phyloP scores from a whole-genome alignment of 53 echinoderm and acorn worm genomes.

The Zoroaster sp. region DNA sequence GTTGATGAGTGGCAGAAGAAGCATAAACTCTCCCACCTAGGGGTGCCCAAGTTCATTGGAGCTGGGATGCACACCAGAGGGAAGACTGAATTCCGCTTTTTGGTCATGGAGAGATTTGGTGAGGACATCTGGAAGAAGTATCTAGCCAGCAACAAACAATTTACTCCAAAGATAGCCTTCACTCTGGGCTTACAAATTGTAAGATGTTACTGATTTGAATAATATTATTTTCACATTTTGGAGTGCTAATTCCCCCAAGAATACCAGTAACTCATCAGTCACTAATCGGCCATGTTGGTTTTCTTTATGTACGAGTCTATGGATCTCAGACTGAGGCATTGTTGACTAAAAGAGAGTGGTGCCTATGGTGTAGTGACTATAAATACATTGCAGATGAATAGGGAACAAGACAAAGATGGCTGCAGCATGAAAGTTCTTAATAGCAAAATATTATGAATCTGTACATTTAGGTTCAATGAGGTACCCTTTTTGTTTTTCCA shows the following conservation, averaged over 20 bases:
- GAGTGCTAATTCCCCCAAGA: background rate
- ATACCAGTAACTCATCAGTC: no score
- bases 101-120: slow-evolving; percentile 92
- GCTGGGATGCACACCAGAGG: slow-evolving; percentile 68
- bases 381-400: no score
- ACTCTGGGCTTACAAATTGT: slow-evolving; percentile 89
- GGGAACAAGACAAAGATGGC: no score
- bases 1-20: slow-evolving; percentile 75
- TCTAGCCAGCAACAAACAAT: slow-evolving; percentile 58
- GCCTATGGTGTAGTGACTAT: no score
- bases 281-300: no score
- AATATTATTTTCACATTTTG: background rate
- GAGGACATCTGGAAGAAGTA: slow-evolving; percentile 89
- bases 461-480: no score
- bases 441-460: no score
- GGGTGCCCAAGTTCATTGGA: slow-evolving; percentile 80
- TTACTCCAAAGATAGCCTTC: slow-evolving; percentile 69
- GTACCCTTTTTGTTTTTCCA: no score
- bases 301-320: no score
- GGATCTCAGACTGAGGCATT: no score
- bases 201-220: slow-evolving; percentile 43
- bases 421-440: no score
- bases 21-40: slow-evolving; percentile 78
- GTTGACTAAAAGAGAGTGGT: no score
- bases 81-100: slow-evolving; percentile 72